A percentile compares a stretch with the other conserved stretches of the same genome.
Evolutionary conservation across 2,888 invertebrate species (phyloP).

Genomic region (Aspidapion aeneum): DNA sequence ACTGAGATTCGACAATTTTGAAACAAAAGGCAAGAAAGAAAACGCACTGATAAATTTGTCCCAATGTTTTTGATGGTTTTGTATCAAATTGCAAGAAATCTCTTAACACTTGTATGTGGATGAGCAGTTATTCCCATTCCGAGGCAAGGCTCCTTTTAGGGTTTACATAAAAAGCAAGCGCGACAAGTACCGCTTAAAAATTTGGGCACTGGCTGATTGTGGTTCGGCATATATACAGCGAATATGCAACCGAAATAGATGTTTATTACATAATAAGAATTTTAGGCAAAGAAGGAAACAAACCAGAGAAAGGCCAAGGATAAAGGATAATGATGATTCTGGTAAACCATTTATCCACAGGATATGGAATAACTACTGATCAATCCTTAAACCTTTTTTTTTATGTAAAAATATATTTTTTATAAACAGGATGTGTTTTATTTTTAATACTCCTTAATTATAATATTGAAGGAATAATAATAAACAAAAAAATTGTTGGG

Average conservation of each 20-base stretch:
- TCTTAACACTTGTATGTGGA: slow-evolving; percentile 20
- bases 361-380: slow-evolving; percentile 18
- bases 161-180: slow-evolving; percentile 23
- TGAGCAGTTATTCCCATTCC: slow-evolving; percentile 21
- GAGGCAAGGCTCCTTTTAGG: slow-evolving; percentile 19
- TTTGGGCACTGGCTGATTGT: slow-evolving; percentile 21
- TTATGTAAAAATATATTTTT: not conserved
- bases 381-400: not conserved
- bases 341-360: slow-evolving; percentile 12
- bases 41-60: slow-evolving; percentile 11
- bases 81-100: slow-evolving; percentile 17
- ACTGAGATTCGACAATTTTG: slow-evolving; percentile 17
- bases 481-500: slow-evolving; percentile 10
- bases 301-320: slow-evolving; percentile 14
- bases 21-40: slow-evolving; percentile 16
- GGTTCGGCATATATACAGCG: slow-evolving; percentile 9
- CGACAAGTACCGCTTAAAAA: slow-evolving; percentile 20
- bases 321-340: slow-evolving; percentile 15
- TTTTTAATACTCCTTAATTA: not conserved
- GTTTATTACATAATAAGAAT: slow-evolving; percentile 10
- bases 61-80: slow-evolving; percentile 13
- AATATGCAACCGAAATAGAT: slow-evolving; percentile 17
- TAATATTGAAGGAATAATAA: not conserved
- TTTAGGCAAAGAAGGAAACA: slow-evolving; percentile 14
- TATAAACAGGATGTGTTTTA: not conserved